Conservation (phyloP, 2,888 invertebrate genomes). For the Lacanobia wlatinum region DNA sequence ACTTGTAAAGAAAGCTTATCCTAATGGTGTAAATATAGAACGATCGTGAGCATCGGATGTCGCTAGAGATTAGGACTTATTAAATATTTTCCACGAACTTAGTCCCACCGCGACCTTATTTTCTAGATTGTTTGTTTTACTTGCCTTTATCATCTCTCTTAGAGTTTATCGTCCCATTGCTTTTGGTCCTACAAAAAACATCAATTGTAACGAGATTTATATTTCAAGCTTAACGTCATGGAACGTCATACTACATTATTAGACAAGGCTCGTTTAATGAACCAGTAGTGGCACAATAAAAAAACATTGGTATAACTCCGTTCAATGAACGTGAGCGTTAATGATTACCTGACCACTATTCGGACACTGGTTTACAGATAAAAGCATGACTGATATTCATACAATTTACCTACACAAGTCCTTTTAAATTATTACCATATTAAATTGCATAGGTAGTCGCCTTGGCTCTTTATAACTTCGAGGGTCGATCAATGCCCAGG, state of each 20-base stretch:
- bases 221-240: constrained; percentile 20
- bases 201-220: background rate
- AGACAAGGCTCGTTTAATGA: constrained; percentile 22
- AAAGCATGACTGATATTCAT: constrained; percentile 27
- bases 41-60: constrained; percentile 55
- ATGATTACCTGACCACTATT: constrained; percentile 39
- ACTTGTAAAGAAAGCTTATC: constrained; percentile 56
- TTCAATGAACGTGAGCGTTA: constrained; percentile 41
- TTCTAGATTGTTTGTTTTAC: constrained; percentile 31
- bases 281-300: constrained; percentile 32
- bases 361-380: constrained; percentile 41
- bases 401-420: constrained; percentile 8
- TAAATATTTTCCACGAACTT: constrained; percentile 45
- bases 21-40: constrained; percentile 56
- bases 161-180: constrained; percentile 18
- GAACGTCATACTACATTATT: constrained; percentile 21
- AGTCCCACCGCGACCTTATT: constrained; percentile 23
- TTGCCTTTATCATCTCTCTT: constrained; percentile 21
- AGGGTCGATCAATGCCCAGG: constrained; percentile 24
- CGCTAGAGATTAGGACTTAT: constrained; percentile 58
- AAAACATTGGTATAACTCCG: constrained; percentile 10
- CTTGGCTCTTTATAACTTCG: constrained; percentile 21
- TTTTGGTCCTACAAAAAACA: constrained; percentile 15
- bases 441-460: constrained; percentile 14
- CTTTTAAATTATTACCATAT: constrained; percentile 44